Conservation (phyloP, 1,140 invertebrate genomes). For the Hypsibius dujardini region DNA sequence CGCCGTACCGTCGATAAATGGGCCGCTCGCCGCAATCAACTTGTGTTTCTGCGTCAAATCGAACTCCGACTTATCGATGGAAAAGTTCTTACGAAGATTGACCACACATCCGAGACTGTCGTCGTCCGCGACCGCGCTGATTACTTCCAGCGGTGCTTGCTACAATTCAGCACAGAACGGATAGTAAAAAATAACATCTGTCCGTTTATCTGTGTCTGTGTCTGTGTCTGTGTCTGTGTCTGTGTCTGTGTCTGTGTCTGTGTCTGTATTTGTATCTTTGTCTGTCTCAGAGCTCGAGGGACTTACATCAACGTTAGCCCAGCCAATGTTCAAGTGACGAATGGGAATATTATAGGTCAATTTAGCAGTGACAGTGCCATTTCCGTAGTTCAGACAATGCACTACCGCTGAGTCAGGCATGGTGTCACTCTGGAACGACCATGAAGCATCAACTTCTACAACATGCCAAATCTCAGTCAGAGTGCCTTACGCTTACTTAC, state of each 20-base stretch:
- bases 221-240: neutral
- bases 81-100: neutral
- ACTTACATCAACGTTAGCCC: neutral
- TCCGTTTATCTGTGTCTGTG: neutral
- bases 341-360: slow-evolving; percentile 1
- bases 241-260: no score
- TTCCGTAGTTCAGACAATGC: neutral
- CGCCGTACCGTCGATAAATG: neutral
- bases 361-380: neutral
- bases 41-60: neutral
- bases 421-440: neutral
- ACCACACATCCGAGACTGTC: slow-evolving; percentile 4
- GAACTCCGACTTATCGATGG: neutral
- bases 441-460: neutral
- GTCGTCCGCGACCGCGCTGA: neutral
- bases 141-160: neutral
- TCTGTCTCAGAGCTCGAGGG: neutral
- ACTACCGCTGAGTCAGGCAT: neutral
- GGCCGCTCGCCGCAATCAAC: neutral
- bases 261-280: neutral
- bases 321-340: neutral
- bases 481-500: neutral
- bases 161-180: neutral
- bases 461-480: neutral
- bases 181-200: neutral